A percentile compares a stretch with the other conserved stretches of the same genome.
phyloP scores from a whole-genome alignment of 2,888 invertebrate genomes.

The Zootermopsis nevadensis region DNA sequence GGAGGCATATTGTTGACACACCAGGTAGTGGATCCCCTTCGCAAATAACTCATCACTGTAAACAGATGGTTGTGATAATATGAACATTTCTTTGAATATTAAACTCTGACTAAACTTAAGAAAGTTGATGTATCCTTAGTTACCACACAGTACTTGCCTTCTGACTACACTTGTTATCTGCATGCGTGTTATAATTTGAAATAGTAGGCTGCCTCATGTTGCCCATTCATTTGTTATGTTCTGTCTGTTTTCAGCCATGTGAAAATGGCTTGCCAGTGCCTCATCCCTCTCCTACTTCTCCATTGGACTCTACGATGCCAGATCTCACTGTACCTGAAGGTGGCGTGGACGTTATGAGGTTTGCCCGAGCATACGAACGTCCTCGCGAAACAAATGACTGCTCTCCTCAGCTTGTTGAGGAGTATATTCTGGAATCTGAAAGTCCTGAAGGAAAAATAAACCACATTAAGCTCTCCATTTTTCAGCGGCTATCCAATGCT shows the following conservation, averaged over 20 bases:
- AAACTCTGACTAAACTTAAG: too few relatives aligned
- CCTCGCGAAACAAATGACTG: slow-evolving; percentile 76
- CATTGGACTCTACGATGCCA: slow-evolving; percentile 47
- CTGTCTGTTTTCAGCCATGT: slow-evolving; percentile 41
- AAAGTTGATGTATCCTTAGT: too few relatives aligned
- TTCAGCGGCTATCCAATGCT: slow-evolving; percentile 87
- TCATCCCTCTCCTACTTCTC: slow-evolving; percentile 20
- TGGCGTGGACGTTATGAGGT: slow-evolving; percentile 58
- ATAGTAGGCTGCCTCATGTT: too few relatives aligned
- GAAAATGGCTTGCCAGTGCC: slow-evolving; percentile 48
- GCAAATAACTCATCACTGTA: too few relatives aligned
- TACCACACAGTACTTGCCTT: not conserved
- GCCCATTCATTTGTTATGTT: not conserved
- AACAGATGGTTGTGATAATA: too few relatives aligned
- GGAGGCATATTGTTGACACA: too few relatives aligned
- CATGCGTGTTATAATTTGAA: not conserved
- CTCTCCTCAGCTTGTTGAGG: slow-evolving; percentile 85
- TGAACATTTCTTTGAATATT: too few relatives aligned
- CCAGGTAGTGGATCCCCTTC: too few relatives aligned
- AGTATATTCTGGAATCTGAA: slow-evolving; percentile 90
- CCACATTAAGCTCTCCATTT: slow-evolving; percentile 87
- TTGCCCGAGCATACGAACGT: slow-evolving; percentile 70
- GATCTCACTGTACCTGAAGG: slow-evolving; percentile 52
- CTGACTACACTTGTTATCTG: not conserved
- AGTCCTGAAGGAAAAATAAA: slow-evolving; percentile 75